These are phyloP conservation scores for Arizona elegans DNA, from an alignment of 2,113 vertebrate genomes.

Conservation along the genomic window DNA sequence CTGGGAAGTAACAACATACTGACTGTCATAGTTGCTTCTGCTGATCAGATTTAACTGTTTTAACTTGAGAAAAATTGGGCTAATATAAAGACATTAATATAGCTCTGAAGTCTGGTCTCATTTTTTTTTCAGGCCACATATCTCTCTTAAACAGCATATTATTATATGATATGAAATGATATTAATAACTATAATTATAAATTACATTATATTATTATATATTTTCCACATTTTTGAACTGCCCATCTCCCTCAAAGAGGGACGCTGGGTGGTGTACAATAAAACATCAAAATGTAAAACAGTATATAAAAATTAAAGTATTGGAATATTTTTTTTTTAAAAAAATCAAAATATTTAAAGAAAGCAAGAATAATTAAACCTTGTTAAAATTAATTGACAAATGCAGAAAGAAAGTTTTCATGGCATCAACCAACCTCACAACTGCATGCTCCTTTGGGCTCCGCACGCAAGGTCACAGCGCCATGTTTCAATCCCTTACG, in stretches of 20 bases:
- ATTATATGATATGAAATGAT: too few relatives aligned
- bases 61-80: constrained; percentile 42
- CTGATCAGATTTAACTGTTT: constrained; percentile 52
- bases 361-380: background rate
- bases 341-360: background rate
- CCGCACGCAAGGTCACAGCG: background rate
- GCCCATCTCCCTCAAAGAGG: background rate
- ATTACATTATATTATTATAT: too few relatives aligned
- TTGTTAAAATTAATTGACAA: background rate
- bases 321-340: background rate
- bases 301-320: background rate
- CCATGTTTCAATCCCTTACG: background rate
- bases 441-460: background rate
- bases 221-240: background rate
- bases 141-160: constrained; percentile 37
- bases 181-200: too few relatives aligned
- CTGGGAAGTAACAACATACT: constrained; percentile 51
- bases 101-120: constrained; percentile 21
- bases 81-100: constrained; percentile 39
- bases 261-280: background rate
- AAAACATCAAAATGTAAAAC: background rate
- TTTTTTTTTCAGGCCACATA: constrained; percentile 49
- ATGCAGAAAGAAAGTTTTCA: background rate
- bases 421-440: background rate
- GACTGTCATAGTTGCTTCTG: constrained; percentile 54